Base-by-base conservation (phyloP, 2,113 vertebrate genomes). In the Perca flavescens region DNA sequence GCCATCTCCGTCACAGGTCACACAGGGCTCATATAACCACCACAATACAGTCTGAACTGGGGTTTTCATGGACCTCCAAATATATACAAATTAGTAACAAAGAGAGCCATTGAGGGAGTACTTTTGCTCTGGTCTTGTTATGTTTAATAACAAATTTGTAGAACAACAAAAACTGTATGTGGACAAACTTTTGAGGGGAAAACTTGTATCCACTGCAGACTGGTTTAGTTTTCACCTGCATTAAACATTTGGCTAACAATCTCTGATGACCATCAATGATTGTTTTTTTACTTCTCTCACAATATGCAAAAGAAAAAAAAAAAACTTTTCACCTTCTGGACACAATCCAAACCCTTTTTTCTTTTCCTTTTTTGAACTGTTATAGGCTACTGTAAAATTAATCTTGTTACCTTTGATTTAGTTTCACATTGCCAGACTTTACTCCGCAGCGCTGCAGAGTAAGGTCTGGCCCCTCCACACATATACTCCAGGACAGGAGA, bases 1-100 rank as follows among this genome's bases (percentile, higher is more conserved):
- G 74, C 34, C 70, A 74, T 46, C 50, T 54, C 31, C 19, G 56
- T 68, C 40, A 47, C 28, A 54, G 74, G 79, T 79, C 86, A 90
- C 63, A 80, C 19, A 19, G 36, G 72, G 62, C 52, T 60, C 36
- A 40, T 12, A 16, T 57, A 77, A 69, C 31, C 50, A 54, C 1
- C 49, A 56, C 65, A 47, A 12, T 8, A 34, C 3, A 2, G 40
- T 50, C n/a, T 52, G 10, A 21, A 40, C 8, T 25, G n/a, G 63
- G 40, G 40, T 5, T 17, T 56, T 57, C 3, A 69, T 17, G 10
- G 54, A 56, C 47, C 28, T 10, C 4, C 11, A 47, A 16, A 61
- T 28, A 31, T 36, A 31, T 34, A 54, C 16, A 57, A 66, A 61
- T 75, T 34, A 43, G n/a, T 40, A 21, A 83, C 52, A 74, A 3